phyloP scores from a whole-genome alignment of 2,113 vertebrate species.

The Pachypanchax playfairii region DNA sequence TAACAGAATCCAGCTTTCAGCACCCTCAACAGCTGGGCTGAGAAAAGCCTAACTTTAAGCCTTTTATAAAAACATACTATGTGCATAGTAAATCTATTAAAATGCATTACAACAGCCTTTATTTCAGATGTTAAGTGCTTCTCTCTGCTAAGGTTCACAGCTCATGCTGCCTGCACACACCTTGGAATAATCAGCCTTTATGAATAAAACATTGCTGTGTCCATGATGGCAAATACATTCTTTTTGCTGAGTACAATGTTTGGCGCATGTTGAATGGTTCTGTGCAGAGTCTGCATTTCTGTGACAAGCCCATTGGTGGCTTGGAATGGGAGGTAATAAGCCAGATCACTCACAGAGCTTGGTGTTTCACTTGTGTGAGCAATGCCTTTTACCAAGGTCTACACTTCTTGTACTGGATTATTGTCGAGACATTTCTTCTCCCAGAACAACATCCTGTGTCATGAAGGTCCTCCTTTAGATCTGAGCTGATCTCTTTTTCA shows the following conservation, averaged over 20 bases:
- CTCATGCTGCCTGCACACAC: conserved; percentile 8
- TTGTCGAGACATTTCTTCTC: conserved; percentile 19
- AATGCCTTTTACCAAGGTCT: conserved; percentile 21
- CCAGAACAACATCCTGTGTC: conserved; percentile 25
- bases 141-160: conserved; percentile 4
- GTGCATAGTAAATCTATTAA: conserved; percentile 6
- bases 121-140: conserved; percentile 1
- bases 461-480: conserved; percentile 39
- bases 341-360: conserved; percentile 36
- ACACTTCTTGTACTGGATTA: conserved; percentile 26
- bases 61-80: too few relatives aligned
- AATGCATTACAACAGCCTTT: conserved; percentile 1
- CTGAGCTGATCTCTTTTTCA: too few relatives aligned
- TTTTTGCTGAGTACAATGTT: conserved; percentile 56
- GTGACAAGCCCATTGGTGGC: conserved; percentile 47
- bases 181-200: conserved; percentile 27
- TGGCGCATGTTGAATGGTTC: conserved; percentile 9
- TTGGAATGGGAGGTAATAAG: conserved; percentile 42
- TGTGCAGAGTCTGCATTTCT: conserved; percentile 52
- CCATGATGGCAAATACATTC: conserved; percentile 44
- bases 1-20: too few relatives aligned
- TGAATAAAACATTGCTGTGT: conserved; percentile 53
- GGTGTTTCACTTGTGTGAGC: conserved; percentile 40
- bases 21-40: too few relatives aligned
- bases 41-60: too few relatives aligned